phyloP scores from a whole-genome alignment of 2,888 invertebrate species.

The Thecocarcelia acutangulata region DNA sequence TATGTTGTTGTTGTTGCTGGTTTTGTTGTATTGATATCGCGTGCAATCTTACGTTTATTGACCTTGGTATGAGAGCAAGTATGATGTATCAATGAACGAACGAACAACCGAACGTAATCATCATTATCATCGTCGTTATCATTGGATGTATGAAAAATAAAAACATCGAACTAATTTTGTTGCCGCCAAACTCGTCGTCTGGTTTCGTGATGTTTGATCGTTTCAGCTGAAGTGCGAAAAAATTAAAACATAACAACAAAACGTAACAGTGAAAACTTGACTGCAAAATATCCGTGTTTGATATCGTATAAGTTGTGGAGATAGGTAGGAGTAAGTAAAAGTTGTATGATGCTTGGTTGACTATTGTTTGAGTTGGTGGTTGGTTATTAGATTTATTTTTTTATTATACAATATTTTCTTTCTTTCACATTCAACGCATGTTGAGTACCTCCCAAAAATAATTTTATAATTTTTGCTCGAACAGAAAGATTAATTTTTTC shows the following conservation, averaged over 20 bases:
- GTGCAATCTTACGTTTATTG: constrained; percentile 72
- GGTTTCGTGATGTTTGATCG: constrained; percentile 38
- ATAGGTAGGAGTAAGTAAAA: constrained; percentile 43
- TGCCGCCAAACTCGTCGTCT: constrained; percentile 12
- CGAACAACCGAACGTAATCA: constrained; percentile 51
- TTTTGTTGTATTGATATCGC: constrained; percentile 69
- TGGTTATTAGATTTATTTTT: constrained; percentile 33
- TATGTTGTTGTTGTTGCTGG: constrained; percentile 65
- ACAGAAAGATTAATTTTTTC: constrained; percentile 41
- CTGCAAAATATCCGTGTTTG: constrained; percentile 58
- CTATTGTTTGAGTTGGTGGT: constrained; percentile 42
- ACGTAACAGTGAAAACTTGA: not conserved
- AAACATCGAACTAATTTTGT: constrained; percentile 17
- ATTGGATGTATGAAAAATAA: constrained; percentile 27
- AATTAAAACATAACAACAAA: constrained; percentile 6
- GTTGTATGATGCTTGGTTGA: constrained; percentile 44
- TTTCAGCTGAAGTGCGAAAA: constrained; percentile 44
- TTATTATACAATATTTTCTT: constrained; percentile 1
- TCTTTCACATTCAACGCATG: constrained; percentile 2
- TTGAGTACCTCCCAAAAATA: too few species aligned
- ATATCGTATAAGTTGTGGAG: constrained; percentile 45
- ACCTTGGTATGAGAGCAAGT: constrained; percentile 71
- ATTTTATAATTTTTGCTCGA: not conserved
- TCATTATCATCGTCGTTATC: constrained; percentile 38
- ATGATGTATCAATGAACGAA: constrained; percentile 68